Percentiles rank a stretch among this genome's conserved stretches.
These are phyloP conservation scores for Anguilla japonica DNA, from an alignment of 2,113 vertebrate genomes.

Conservation along the genomic window DNA sequence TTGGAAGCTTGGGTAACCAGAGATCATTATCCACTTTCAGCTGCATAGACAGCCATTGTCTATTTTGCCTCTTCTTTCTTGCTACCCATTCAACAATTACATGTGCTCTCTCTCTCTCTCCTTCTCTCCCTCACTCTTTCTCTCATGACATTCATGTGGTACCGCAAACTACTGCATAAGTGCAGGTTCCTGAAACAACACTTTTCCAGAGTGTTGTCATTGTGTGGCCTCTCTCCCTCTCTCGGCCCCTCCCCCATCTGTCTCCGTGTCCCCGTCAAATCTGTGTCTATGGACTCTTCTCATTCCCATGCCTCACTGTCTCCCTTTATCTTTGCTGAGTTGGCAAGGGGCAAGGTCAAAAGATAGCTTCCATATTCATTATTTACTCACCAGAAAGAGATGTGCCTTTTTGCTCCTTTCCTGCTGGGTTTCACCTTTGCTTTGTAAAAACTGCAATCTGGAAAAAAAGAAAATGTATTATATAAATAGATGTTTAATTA, in stretches of 20 bases:
- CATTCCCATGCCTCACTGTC: slow-evolving; percentile 35
- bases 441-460: not conserved
- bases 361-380: slow-evolving; percentile 17
- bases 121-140: not conserved
- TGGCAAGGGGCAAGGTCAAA: slow-evolving; percentile 37
- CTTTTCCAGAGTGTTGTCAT: not conserved
- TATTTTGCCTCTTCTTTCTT: not conserved
- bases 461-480: not conserved
- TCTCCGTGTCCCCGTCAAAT: slow-evolving; percentile 20
- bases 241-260: not conserved
- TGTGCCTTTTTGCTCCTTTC: not conserved
- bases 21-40: slow-evolving; percentile 27
- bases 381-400: slow-evolving; percentile 7
- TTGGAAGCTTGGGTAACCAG: slow-evolving; percentile 19
- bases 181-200: not conserved
- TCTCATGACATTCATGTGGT: not conserved
- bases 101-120: not conserved
- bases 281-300: slow-evolving; percentile 43
- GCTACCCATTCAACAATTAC: not conserved
- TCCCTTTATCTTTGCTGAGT: slow-evolving; percentile 44
- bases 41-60: slow-evolving; percentile 25
- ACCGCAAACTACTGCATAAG: not conserved
- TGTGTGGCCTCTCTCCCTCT: slow-evolving; percentile 10
- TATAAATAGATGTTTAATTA: not conserved
- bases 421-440: not conserved